Conservation (phyloP, 2,797 vertebrate species). For the Rhinella marina region DNA sequence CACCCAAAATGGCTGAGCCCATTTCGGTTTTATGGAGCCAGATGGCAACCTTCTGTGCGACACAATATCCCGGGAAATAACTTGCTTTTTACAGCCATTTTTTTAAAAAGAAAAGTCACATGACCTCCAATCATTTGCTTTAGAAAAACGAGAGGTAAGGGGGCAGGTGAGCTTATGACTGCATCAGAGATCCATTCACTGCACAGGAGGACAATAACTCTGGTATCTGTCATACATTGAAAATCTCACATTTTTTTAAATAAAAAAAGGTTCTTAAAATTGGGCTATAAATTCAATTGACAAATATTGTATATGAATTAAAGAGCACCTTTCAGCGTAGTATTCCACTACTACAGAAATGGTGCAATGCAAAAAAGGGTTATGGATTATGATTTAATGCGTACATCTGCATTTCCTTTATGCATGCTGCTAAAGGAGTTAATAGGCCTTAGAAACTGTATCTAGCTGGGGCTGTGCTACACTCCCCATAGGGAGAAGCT, state of each 20-base stretch:
- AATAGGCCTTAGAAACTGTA: no score
- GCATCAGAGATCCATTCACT: not conserved
- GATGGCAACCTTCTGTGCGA: slow-evolving; percentile 58
- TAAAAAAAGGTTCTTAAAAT: no score
- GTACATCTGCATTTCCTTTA: no score
- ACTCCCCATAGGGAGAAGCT: no score
- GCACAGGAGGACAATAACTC: not conserved
- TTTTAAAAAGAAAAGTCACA: not conserved
- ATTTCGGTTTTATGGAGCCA: slow-evolving; percentile 58
- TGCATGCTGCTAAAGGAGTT: no score
- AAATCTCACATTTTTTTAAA: not conserved
- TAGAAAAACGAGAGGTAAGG: not conserved
- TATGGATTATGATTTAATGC: no score
- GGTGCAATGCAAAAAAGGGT: no score
- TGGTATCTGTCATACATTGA: not conserved
- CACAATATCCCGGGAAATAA: slow-evolving; percentile 21
- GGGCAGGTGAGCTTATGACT: not conserved
- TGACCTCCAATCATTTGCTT: not conserved
- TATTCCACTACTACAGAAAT: no score
- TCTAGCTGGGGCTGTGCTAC: no score
- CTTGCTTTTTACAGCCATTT: slow-evolving; percentile 1
- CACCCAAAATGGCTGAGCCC: slow-evolving; percentile 47
- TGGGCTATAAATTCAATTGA: no score
- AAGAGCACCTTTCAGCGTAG: no score
- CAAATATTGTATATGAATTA: no score